A percentile compares a stretch with the other conserved stretches of the same genome.
Conservation (phyloP, 2,888 invertebrate species). For the Drosophila borealis region DNA sequence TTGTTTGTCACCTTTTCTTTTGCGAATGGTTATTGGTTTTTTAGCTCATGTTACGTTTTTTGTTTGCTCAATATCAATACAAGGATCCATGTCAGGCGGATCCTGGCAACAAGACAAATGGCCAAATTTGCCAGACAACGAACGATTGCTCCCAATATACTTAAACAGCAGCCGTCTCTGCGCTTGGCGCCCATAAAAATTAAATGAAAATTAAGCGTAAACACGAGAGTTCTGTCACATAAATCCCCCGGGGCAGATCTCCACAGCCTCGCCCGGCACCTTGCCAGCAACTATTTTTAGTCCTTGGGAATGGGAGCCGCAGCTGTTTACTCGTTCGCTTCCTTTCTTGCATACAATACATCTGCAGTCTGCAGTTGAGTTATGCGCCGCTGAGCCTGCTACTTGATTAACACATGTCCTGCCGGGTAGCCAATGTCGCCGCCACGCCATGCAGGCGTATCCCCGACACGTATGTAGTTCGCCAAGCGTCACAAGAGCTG, state of each 20-base stretch:
- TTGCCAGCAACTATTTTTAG: conserved; percentile 71
- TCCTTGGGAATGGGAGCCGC: conserved; percentile 51
- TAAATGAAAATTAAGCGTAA: conserved; percentile 81
- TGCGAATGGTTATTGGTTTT: conserved; percentile 77
- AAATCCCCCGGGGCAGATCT: conserved; percentile 56
- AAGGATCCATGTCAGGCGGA: conserved; percentile 25
- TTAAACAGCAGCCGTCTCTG: conserved; percentile 39
- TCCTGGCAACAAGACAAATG: conserved; percentile 45
- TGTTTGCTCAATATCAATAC: conserved; percentile 42
- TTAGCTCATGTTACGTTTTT: conserved; percentile 80
- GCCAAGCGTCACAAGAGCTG: conserved; percentile 27
- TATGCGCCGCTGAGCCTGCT: conserved; percentile 67
- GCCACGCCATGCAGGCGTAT: conserved; percentile 64
- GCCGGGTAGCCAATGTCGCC: conserved; percentile 14
- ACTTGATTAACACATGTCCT: conserved; percentile 81
- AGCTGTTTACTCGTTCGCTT: conserved; percentile 59
- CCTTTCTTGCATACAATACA: conserved; percentile 25
- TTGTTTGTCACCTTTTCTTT: conserved; percentile 61
- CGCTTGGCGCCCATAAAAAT: conserved; percentile 80
- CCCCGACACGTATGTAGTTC: conserved; percentile 51
- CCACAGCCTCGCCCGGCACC: conserved; percentile 48
- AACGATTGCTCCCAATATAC: background rate
- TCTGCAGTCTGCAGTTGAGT: conserved; percentile 61
- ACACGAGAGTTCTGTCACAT: conserved; percentile 82
- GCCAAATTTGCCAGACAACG: conserved; percentile 35